Evolutionary conservation across 2,888 invertebrate species (phyloP).

Genomic region (Coleophora deauratella): DNA sequence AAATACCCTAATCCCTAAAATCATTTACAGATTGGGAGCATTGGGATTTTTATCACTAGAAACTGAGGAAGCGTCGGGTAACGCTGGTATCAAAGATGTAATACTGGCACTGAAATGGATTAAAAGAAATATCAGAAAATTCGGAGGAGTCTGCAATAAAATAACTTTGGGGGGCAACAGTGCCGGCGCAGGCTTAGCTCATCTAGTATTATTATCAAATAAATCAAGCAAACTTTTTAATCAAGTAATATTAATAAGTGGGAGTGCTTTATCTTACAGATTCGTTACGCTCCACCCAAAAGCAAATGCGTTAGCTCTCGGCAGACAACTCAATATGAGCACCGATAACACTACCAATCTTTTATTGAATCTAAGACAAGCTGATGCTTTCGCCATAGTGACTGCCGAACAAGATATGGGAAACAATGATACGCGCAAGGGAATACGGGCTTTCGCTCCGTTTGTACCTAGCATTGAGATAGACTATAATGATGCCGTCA

Average conservation of each 20-base stretch:
- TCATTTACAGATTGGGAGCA: constrained; percentile 31
- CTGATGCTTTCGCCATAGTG: constrained; percentile 22
- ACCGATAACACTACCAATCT: constrained; percentile 13
- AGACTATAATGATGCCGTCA: constrained; percentile 26
- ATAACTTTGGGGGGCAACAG: constrained; percentile 38
- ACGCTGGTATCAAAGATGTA: constrained; percentile 37
- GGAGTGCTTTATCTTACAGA: constrained; percentile 24
- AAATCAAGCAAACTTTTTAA: constrained; percentile 27
- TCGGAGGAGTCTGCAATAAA: constrained; percentile 29
- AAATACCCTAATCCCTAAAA: neutral
- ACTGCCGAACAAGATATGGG: constrained; percentile 19
- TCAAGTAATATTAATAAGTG: constrained; percentile 23
- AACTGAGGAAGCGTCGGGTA: constrained; percentile 29
- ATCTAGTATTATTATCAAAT: constrained; percentile 31
- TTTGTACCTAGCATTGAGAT: constrained; percentile 49
- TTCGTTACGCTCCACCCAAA: constrained; percentile 20
- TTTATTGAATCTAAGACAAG: constrained; percentile 16
- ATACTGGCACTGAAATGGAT: constrained; percentile 32
- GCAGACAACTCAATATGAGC: constrained; percentile 16
- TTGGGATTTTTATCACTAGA: constrained; percentile 37
- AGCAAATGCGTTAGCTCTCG: constrained; percentile 18
- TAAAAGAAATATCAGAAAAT: constrained; percentile 28
- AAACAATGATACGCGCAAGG: constrained; percentile 14
- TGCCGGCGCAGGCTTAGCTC: constrained; percentile 33
- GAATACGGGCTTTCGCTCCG: constrained; percentile 19